Conservation (phyloP, 1,140 invertebrate species). For the Drosophila paulistorum region DNA sequence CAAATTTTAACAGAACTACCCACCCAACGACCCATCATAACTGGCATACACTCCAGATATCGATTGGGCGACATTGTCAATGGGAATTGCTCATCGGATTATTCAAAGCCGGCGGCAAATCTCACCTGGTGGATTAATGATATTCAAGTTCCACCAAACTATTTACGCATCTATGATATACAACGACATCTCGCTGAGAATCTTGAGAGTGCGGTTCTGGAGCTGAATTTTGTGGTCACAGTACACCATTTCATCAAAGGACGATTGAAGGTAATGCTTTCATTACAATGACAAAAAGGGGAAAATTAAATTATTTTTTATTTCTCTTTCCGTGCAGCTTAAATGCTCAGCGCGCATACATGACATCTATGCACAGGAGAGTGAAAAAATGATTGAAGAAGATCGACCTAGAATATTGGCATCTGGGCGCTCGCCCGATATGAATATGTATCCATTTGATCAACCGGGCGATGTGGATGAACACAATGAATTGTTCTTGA, state of each 20-base stretch:
- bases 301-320: background rate
- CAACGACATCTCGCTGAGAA: conserved; percentile 72
- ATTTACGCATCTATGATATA: conserved; percentile 67
- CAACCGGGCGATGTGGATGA: conserved; percentile 63
- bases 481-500: conserved; percentile 73
- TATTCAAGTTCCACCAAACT: conserved; percentile 83
- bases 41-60: conserved; percentile 88
- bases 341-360: conserved; percentile 81
- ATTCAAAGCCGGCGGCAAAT: conserved; percentile 91
- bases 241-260: conserved; percentile 84
- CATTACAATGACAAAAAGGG: background rate
- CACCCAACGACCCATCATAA: conserved; percentile 87
- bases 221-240: conserved; percentile 84
- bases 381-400: conserved; percentile 79
- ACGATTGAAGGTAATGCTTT: conserved; percentile 83
- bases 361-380: conserved; percentile 76
- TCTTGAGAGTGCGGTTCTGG: conserved; percentile 72
- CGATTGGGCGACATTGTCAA: conserved; percentile 88
- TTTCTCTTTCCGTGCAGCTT: conserved; percentile 33
- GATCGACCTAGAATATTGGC: conserved; percentile 79
- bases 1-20: conserved; percentile 86
- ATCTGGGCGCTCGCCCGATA: conserved; percentile 78
- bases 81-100: conserved; percentile 89
- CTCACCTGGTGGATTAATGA: conserved; percentile 94
- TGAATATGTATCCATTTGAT: conserved; percentile 80